Evolutionary conservation across 2,797 vertebrate genomes (phyloP), one percentile per base, ranked within the genome.

Genomic region (Clarias laeviceps): DNA sequence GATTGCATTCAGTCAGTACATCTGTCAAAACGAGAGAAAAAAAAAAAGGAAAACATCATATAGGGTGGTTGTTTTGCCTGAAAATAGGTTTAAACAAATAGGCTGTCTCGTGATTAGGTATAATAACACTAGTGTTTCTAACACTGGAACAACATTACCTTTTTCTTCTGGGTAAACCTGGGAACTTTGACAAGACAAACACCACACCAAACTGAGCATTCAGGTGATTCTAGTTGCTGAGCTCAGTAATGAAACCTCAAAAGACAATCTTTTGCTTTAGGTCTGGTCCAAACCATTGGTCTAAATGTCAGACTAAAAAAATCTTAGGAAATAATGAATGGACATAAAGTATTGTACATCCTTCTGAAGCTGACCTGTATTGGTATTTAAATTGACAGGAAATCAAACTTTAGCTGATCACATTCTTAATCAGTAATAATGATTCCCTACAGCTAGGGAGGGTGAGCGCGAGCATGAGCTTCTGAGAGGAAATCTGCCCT

Each of bases 81-180:
- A 77, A 76, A 82, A 61, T 66, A 82, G 84, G 50, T 73, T 70
- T 24, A 65, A 81, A 70, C 34, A 80, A 54, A 80, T 73, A 40
- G 24, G 32, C 73, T 29, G 62, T 29, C 50, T 84, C 54, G 74
- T 66, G 64, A 79, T 85, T 61, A 72, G 5, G 0, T 34, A 20
- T 62, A n/a, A 81, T 65, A 80, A 56, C 27, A 22, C 22, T 59
- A 59, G 32, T 79, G 20, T 59, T 57, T 84, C 68, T 76, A 68
- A 61, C 20, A 37, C 72, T 32, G 32, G 20, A 72, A 9, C 50
- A 78, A 15, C 27, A 74, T 65, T 80, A 27, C 65, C 40, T 45
- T 80, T 78, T 80, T 65, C 61, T 80, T 65, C 78, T 50, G 78
- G n/a, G 29, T 69, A 15, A 37, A 29, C 69, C 45, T 54, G 29